Evolutionary conservation across 2,888 invertebrate genomes (phyloP), one percentile per base, ranked within the genome.

Genomic region (Paralinhomoeus sp.): DNA sequence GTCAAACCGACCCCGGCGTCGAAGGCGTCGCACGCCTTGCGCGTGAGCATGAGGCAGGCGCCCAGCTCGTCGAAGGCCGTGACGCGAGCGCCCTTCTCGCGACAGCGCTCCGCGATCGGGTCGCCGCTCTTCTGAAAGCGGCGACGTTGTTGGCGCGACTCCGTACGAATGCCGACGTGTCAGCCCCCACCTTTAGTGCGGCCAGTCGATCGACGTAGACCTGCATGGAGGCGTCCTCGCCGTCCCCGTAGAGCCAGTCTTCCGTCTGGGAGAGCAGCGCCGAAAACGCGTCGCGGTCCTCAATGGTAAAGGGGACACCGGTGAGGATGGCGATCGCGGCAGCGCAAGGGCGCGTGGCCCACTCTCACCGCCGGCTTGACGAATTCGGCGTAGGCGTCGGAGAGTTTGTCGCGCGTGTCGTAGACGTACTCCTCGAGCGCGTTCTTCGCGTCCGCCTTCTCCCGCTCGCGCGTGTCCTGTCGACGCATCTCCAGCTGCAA

Each of bases 391-490:
- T 82, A 68, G 34, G 77, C 71, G 48, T 77, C 74, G 36, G 73
- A 73, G 43, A 93, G 66, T 63, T 87, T 85, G 47, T 81, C 79
- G 44, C 97, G 74, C 65, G 91, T 72, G 56, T 91, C 91, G 63
- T 99, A 99, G 27, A 97, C 85, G 61, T 87, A 97, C 66, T 97
- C 97, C 64, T 97, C 97, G 1, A 99, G 73, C 2, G 87, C 80
- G 66, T 97, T 97, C 58, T 89, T 80, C 1, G 85, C 84, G 65
- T 93, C 91, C 5, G 82, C 77, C 41, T 89, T 75, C 62, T 89
- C 84, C 57, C 85, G 89, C 67, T 93, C 93, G 61, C 80, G 78
- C 48, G 76, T 74, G 64, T 97, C 93, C 55, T 78, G 78, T 44
- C 54, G 56, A 23, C 64, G 63, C 68, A 70, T 67, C 45, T 66